Conservation (phyloP, 2,888 invertebrate species). For the Nymphalis polychloros region DNA sequence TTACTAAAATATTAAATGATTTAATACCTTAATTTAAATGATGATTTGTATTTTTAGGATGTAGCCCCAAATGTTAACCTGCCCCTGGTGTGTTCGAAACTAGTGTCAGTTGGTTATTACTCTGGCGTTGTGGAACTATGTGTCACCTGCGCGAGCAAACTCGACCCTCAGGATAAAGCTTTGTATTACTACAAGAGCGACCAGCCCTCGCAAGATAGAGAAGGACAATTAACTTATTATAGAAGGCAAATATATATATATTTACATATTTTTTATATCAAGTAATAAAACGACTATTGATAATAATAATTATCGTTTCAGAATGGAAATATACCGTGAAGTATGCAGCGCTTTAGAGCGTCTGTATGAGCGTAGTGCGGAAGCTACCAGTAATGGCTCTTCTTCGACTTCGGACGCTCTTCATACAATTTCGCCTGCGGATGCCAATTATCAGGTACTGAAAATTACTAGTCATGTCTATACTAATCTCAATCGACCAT, state of each 20-base stretch:
- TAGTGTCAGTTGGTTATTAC: conserved; percentile 90
- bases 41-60: conserved; percentile 61
- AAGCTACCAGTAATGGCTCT: conserved; percentile 60
- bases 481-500: too few species aligned
- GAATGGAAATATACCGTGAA: conserved; percentile 94
- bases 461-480: not conserved
- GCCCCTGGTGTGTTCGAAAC: conserved; percentile 91
- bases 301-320: conserved; percentile 56
- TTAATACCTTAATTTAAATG: not conserved
- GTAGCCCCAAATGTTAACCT: conserved; percentile 94
- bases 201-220: conserved; percentile 90
- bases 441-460: conserved; percentile 72
- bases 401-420: conserved; percentile 54
- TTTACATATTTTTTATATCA: not conserved
- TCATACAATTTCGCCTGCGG: conserved; percentile 66
- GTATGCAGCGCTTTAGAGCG: conserved; percentile 89
- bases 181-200: conserved; percentile 93
- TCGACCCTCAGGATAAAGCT: conserved; percentile 95
- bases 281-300: not conserved
- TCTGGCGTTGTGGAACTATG: conserved; percentile 94
- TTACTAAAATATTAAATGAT: conserved; percentile 2
- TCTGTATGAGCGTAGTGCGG: conserved; percentile 83
- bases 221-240: conserved; percentile 88
- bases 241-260: conserved; percentile 73
- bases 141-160: conserved; percentile 89